These are phyloP conservation scores for Drosophila sp. DNA, from an alignment of 1,140 invertebrate genomes.

Conservation along the genomic window DNA sequence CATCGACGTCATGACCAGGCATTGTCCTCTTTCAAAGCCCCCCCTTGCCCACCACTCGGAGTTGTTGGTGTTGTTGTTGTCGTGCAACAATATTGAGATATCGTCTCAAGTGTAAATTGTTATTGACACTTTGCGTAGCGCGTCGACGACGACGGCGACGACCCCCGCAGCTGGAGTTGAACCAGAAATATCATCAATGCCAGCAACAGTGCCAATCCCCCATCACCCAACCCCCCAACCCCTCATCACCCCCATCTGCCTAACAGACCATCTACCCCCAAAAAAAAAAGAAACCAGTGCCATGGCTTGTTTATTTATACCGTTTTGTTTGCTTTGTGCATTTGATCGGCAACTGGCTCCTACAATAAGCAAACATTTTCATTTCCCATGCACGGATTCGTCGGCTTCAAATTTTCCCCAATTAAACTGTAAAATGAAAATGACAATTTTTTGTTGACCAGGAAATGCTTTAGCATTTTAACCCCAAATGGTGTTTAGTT, in stretches of 20 bases:
- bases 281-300: background rate
- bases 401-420: background rate
- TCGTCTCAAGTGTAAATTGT: constrained; percentile 80
- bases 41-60: background rate
- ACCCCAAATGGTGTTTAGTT: no score
- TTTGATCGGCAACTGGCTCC: constrained; percentile 46
- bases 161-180: constrained; percentile 26
- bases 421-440: background rate
- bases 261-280: background rate
- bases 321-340: constrained; percentile 63
- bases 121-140: constrained; percentile 75
- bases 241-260: background rate
- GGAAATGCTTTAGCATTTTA: no score
- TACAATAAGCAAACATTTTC: background rate
- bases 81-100: constrained; percentile 77
- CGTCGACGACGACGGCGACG: constrained; percentile 4
- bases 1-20: constrained; percentile 36
- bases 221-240: background rate
- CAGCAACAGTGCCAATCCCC: constrained; percentile 38
- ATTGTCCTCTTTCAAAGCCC: constrained; percentile 29
- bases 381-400: background rate
- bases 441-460: background rate
- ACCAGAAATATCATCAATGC: constrained; percentile 61
- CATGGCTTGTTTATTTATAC: constrained; percentile 47
- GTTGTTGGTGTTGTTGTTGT: constrained; percentile 49